Conservation (phyloP, 2,797 vertebrate species). For the Sebastes diploproa region DNA sequence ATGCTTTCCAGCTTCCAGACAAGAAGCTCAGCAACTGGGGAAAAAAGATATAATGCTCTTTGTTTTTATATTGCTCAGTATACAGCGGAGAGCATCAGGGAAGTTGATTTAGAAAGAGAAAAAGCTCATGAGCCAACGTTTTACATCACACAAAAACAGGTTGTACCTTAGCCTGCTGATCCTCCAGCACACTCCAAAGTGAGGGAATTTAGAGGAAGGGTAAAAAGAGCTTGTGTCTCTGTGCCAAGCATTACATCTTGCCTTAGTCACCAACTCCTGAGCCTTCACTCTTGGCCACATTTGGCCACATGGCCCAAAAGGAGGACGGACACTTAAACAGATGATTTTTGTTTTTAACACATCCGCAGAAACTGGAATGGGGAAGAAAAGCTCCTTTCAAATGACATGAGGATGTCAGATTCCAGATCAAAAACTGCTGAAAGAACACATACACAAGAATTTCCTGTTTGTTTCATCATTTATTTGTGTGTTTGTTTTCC, state of each 20-base stretch:
- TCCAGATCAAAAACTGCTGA: constrained; percentile 55
- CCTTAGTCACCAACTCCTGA: constrained; percentile 54
- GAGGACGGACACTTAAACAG: constrained; percentile 57
- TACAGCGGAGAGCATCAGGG: constrained; percentile 1
- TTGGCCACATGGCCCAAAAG: constrained; percentile 50
- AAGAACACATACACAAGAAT: constrained; percentile 44
- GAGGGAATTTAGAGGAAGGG: constrained; percentile 24
- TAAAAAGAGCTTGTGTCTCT: constrained; percentile 38
- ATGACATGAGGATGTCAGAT: constrained; percentile 51
- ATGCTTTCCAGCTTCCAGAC: constrained; percentile 44
- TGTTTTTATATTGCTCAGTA: constrained; percentile 29
- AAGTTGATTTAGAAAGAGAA: constrained; percentile 13
- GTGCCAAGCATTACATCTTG: constrained; percentile 70
- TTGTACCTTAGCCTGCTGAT: constrained; percentile 47
- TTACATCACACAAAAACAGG: constrained; percentile 25
- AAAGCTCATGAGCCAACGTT: constrained; percentile 20
- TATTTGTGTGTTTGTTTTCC: constrained; percentile 63
- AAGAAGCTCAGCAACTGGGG: constrained; percentile 21
- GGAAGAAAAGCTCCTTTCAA: constrained; percentile 4
- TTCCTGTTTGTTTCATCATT: constrained; percentile 64
- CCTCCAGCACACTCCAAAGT: constrained; percentile 30
- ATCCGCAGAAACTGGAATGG: constrained; percentile 35
- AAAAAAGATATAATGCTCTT: constrained; percentile 20
- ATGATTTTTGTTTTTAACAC: constrained; percentile 69
- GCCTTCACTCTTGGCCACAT: constrained; percentile 33